Evolutionary conservation across 2,888 invertebrate species (phyloP), one percentile per base, ranked within the genome.

Genomic region (Drosophila heteroneura): DNA sequence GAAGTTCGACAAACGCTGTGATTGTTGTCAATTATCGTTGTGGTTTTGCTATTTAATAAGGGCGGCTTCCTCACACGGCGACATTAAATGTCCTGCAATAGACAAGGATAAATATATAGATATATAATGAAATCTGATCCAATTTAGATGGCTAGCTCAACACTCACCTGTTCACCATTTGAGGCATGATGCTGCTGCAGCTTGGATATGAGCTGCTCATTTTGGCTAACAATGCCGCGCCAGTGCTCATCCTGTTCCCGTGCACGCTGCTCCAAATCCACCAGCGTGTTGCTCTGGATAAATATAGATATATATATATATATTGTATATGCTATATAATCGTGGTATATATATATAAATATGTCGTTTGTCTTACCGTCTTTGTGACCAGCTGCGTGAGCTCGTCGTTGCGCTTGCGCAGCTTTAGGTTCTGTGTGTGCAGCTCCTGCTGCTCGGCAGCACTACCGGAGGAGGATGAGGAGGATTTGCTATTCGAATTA

Each of bases 311-410:
- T 12, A 9, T 22, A 5, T 41, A n/a, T 9, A 26, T 16, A 26
- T 26, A 26, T 26, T 26, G 4, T 10, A 22, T 22, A 47, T 26
- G 26, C 16, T 16, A 47, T 26, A 26, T 26, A 47, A 9, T 26
- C 47, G 5, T 16, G 44, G 2, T 51, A 49, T 28, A 28, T 51
- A 10, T 28, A 10, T 28, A 9, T 12, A 12, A 28, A 49, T 49
- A 26, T 9, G 3, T 33, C 7, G 94, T 95, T 94, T 92, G 14
- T 94, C 95, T 94, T 92, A 97, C 97, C 82, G 97, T 97, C 91
- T 97, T 96, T 81, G 95, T 95, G 77, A 97, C 96, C 82, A 96
- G 95, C 89, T 94, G 95, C 93, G 96, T 96, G 91, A 97, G 96
- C 92, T 96, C 95, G 76, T 95, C 95, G 59, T 96, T 95, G 90